These are phyloP conservation scores for Aphelinus atriplicis DNA, from an alignment of 1,140 invertebrate species.

Conservation along the genomic window DNA sequence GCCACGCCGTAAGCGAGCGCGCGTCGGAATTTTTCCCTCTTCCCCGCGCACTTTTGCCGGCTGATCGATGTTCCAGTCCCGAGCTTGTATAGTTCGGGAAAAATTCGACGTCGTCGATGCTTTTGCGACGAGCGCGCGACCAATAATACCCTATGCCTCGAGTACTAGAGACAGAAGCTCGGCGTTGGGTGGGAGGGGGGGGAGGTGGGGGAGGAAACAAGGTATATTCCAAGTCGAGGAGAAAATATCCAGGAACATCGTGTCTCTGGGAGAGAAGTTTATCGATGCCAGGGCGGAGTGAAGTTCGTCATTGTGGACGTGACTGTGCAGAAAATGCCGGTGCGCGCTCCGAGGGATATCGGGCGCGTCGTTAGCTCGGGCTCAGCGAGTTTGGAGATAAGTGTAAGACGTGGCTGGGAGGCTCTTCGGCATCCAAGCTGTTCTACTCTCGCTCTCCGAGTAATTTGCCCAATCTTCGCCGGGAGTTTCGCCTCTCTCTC, in stretches of 20 bases:
- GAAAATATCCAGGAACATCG: not conserved
- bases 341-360: not conserved
- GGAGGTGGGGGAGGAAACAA: too few relatives aligned
- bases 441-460: constrained; percentile 1
- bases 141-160: too few relatives aligned
- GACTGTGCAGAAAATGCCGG: constrained; percentile 20
- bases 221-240: not conserved
- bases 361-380: not conserved
- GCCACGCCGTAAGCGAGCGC: not conserved
- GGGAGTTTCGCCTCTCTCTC: too few relatives aligned
- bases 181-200: too few relatives aligned
- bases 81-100: too few relatives aligned
- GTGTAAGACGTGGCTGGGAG: not conserved
- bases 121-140: too few relatives aligned
- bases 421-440: not conserved
- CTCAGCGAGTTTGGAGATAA: constrained; percentile 9
- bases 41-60: too few relatives aligned
- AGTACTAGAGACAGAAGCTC: not conserved
- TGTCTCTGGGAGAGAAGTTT: not conserved
- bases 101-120: too few relatives aligned
- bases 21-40: too few relatives aligned
- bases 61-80: too few relatives aligned
- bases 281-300: not conserved
- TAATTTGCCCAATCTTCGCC: constrained; percentile 21
- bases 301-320: constrained; percentile 26